Base-by-base conservation (phyloP, 2,797 vertebrate species). In the Meda fulgida region DNA sequence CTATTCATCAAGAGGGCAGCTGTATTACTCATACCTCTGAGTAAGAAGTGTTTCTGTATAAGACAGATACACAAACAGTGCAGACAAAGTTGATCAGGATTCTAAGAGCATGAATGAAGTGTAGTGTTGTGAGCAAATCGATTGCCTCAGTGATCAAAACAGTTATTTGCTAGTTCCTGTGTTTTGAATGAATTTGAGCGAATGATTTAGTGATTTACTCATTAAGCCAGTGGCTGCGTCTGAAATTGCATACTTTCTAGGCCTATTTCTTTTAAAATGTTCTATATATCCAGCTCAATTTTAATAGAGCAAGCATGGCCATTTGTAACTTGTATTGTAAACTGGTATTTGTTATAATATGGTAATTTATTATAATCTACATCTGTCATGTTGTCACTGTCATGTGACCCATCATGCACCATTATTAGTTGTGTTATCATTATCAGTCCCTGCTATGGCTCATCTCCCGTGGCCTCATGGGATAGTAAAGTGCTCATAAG, bases 11-110 rank as follows among this genome's bases (percentile, higher is more conserved):
- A 60, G 69, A 88, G 70, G 31, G 81, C 80, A 75, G 19, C 13
- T 46, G 36, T 58, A 46, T 86, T 84, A 79, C 48, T 71, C 31
- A 85, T 81, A 84, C 69, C 86, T 72, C 78, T 87, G 55, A 88
- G 73, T 83, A 70, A 90, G 88, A 78, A 63, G 63, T 14, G 4
- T 48, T 51, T 29, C 19, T 73, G 8, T 51, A 51, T 19, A 31
- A 51, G 31, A 51, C 2, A 48, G 71, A 31, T 16, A 21, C 11
- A 43, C 26, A 31, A 46, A 46, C n/a, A 48, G 18, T 10, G 4
- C 8, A 73, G 46, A 75, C 29, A 75, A 75, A 19, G 4, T 4
- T 31, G 5, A 73, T 73, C 16, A 21, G 46, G 46, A 31, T 51
- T 73, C 9, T 31, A 75, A 53, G 40, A 46, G 29, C 5, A 10